Base-by-base conservation (phyloP, 2,888 invertebrate species). In the Eupithecia centaureata region DNA sequence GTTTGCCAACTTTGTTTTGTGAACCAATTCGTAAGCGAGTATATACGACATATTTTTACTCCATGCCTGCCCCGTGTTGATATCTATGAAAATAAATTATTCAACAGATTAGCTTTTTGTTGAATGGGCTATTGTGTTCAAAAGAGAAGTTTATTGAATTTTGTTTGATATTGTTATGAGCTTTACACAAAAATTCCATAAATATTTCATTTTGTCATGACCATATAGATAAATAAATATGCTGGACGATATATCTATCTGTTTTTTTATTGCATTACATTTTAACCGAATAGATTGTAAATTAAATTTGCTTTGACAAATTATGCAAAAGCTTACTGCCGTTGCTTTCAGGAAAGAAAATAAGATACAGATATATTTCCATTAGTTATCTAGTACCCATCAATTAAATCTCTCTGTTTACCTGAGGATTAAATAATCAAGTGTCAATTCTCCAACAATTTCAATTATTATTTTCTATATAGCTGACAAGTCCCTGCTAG, bases 91-190 rank as follows among this genome's bases (percentile, higher is more conserved):
- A 84, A 90, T 86, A 42, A 42, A 42, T 92, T 92, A 91, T 92
- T 91, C 91, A 86, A 76, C 75, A 90, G 92, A 92, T 92, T 91
- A 92, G 89, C 91, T 90, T 89, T 91, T 89, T 89, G 85, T 86
- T 82, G 88, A 85, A 90, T 89, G 86, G 89, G 81, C 84, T 84
- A 86, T 86, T 85, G 89, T 90, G 91, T 92, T 91, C 90, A 92
- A 91, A 90, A 87, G 87, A 60, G 86, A 42, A 42, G 2, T 88
- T 90, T 89, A 91, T 88, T 88, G 89, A 88, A 89, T 89, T 89
- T 84, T 75, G 80, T 82, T 82, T 59, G 74, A 85, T 83, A 84
- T 83, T 83, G 78, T 83, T 38, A 81, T 79, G 75, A 82, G 74
- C 79, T 79, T 38, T 38, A 38, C n/a, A 38, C 82, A 77, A 71